phyloP scores from a whole-genome alignment of 2,797 vertebrate species.

The Mormyrops attenuatus region DNA sequence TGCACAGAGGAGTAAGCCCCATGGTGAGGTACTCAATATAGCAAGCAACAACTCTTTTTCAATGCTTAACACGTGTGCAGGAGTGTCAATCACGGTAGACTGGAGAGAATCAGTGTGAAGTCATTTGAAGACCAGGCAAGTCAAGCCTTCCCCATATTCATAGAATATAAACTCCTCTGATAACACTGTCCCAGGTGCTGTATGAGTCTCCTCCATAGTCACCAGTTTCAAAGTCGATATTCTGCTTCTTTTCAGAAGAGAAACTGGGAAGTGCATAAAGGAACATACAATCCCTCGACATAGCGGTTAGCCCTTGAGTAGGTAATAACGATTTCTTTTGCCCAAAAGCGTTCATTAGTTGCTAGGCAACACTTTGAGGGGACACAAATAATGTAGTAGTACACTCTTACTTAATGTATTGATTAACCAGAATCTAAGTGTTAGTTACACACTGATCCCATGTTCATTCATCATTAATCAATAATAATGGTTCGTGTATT shows the following conservation, averaged over 20 bases:
- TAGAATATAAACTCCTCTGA: neutral
- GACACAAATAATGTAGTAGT: neutral
- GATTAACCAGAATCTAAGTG: neutral
- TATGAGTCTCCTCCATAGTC: neutral
- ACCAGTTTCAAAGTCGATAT: neutral
- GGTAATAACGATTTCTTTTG: neutral
- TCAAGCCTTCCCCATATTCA: neutral
- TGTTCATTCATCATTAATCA: neutral
- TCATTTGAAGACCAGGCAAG: neutral
- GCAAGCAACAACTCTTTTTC: neutral
- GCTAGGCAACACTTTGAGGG: neutral
- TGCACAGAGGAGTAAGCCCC: neutral
- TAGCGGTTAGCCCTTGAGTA: neutral
- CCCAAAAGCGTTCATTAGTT: neutral
- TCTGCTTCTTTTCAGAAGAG: neutral
- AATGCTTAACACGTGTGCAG: neutral
- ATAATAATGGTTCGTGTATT: neutral
- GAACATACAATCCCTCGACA: neutral
- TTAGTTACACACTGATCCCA: neutral
- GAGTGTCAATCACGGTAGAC: neutral
- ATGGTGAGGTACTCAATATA: neutral
- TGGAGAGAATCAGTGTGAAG: constrained; percentile 3
- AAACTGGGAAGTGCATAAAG: neutral
- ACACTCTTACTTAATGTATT: neutral
- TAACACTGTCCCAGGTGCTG: neutral